Evolutionary conservation across 2,888 invertebrate genomes (phyloP), one percentile per base, ranked within the genome.

Genomic region (Quadriops clusia): DNA sequence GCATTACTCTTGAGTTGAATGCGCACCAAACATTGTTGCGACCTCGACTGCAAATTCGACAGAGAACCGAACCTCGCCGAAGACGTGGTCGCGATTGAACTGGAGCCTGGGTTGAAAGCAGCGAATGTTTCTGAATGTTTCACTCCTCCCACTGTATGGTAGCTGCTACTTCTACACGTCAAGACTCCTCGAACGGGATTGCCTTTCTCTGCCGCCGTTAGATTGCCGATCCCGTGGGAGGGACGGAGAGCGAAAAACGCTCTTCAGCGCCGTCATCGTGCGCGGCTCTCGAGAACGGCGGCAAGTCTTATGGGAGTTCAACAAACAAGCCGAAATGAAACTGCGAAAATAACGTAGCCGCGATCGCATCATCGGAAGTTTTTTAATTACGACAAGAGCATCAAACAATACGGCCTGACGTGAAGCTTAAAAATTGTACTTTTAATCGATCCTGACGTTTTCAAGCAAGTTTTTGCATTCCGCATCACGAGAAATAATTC

Each of bases 111-210:
- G n/a, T n/a, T 42, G 50, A 47, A 47, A 50, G 49, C 50, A 46
- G 44, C 44, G 44, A 44, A n/a, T 44, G 43, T 49, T 47, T 40
- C 36, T 43, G 46, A 48, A 43, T 43, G 41, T 45, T 50, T 47
- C 42, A 54, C 58, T 57, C 56, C 58, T 54, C 58, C 58, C 56
- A 54, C 49, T 52, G n/a, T n/a, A n/a, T n/a, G 47, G 45, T 40
- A 41, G 41, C 39, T 38, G 38, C 46, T 47, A 44, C 45, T 47
- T 48, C 44, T 45, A 42, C 45, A 47, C 46, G 53, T 49, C 47
- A 49, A 51, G 49, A 51, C 51, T 53, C 51, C 52, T 54, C 56
- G 49, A 45, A 48, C 46, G 44, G 46, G 47, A 46, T 33, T 45
- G 46, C 47, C 44, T 49, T 47, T 48, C 47, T 45, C 43, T 48